These are phyloP conservation scores for Antennarius striatus DNA, from an alignment of 2,113 vertebrate genomes.

Conservation along the genomic window DNA sequence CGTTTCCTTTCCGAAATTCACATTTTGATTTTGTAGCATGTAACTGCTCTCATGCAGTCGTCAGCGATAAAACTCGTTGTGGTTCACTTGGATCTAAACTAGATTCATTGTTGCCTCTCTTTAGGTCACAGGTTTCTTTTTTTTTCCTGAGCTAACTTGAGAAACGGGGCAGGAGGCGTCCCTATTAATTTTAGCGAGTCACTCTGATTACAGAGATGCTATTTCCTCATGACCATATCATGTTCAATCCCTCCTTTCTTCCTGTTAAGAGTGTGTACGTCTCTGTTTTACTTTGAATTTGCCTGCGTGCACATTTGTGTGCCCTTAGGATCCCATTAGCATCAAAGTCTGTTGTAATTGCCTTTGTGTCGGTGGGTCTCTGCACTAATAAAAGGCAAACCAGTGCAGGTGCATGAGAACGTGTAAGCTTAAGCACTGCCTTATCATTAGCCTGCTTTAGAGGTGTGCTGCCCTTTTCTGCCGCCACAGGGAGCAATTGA, in stretches of 20 bases:
- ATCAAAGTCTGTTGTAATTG: conserved; percentile 69
- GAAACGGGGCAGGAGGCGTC: background rate
- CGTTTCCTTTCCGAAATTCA: no score
- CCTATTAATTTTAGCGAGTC: conserved; percentile 18
- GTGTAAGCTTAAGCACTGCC: conserved; percentile 48
- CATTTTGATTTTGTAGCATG: background rate
- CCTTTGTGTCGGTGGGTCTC: conserved; percentile 69
- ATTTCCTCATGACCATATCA: conserved; percentile 18
- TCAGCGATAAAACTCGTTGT: background rate
- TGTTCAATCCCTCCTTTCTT: conserved; percentile 1
- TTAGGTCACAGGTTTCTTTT: background rate
- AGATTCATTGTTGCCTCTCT: background rate
- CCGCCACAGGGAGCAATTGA: conserved; percentile 65
- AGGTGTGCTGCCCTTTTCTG: conserved; percentile 67
- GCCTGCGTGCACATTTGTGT: conserved; percentile 21
- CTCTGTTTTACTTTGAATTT: background rate
- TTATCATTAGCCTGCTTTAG: conserved; percentile 69
- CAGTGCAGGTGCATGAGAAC: conserved; percentile 56
- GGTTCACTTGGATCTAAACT: background rate
- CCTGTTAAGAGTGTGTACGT: background rate
- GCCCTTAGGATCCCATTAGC: conserved; percentile 52
- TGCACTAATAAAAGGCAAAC: conserved; percentile 65
- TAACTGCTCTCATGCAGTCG: background rate
- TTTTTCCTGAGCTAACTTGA: background rate
- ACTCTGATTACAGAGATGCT: conserved; percentile 8